phyloP scores from a whole-genome alignment of 2,113 vertebrate genomes.

The Cyanoramphus novaezelandiae region DNA sequence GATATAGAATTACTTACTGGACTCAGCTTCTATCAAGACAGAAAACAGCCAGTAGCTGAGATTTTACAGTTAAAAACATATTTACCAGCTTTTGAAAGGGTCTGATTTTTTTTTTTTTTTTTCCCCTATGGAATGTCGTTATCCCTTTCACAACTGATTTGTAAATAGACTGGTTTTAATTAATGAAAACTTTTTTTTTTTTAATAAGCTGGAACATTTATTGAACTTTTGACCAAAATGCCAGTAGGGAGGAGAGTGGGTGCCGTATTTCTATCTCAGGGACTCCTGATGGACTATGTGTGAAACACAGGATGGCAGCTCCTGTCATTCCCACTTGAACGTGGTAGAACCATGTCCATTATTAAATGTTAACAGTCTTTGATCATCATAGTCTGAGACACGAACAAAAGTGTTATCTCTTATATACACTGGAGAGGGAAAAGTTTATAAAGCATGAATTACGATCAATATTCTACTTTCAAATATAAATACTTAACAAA shows the following conservation, averaged over 20 bases:
- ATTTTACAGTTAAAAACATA: slow-evolving; percentile 90
- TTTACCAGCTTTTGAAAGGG: slow-evolving; percentile 72
- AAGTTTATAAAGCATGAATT: background rate
- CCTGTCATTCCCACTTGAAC: slow-evolving; percentile 21
- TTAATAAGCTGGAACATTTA: slow-evolving; percentile 41
- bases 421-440: background rate
- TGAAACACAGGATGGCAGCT: background rate
- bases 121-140: background rate
- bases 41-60: slow-evolving; percentile 82
- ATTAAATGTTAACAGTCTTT: background rate
- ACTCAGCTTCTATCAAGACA: slow-evolving; percentile 93
- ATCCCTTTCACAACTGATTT: background rate
- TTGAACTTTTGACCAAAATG: slow-evolving; percentile 46
- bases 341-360: background rate
- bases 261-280: slow-evolving; percentile 70
- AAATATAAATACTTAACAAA: background rate
- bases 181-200: background rate
- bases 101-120: slow-evolving; percentile 43
- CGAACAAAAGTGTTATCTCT: background rate
- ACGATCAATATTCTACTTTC: background rate
- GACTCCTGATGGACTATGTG: slow-evolving; percentile 53
- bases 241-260: slow-evolving; percentile 48
- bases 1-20: slow-evolving; percentile 92
- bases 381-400: background rate
- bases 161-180: slow-evolving; percentile 54